Base-by-base conservation (phyloP, 1,140 invertebrate genomes). In the Lepidurus arcticus region DNA sequence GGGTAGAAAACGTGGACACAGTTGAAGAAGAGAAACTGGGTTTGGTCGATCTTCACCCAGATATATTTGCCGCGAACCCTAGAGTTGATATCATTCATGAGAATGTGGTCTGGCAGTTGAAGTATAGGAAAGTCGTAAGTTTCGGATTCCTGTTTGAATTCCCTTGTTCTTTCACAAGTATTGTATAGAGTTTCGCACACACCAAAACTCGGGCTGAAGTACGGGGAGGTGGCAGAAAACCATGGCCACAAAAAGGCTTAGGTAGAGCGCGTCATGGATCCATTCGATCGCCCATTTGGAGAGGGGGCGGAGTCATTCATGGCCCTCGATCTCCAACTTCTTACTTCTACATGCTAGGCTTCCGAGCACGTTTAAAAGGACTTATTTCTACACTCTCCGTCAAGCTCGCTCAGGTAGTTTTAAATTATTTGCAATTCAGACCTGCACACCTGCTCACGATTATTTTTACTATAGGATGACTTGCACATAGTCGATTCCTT, bases 211-310 rank as follows among this genome's bases (percentile, higher is more conserved):
- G 93, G 78, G 91, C 91, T 21, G 97, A 99, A 88, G 90, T 95
- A 77, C 85, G 88, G 75, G 96, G 96, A 77, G 94, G 95, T 78
- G 94, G 93, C 5, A 86, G 89, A 44, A 98, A 98, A 83, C 96
- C 96, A 0, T 97, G 95, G 94, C 94, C 93, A 8, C 98, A 99
- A 84, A 99, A 99, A 87, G 96, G 95, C 79, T 83, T 84, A 24
- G 97, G 98, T 1, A 87, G 89, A 82, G 93, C 97, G 42, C 87
- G 98, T 73, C 95, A 97, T 85, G 95, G 96, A 43, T 96, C 93
- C 73, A 95, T 93, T 80, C 88, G 95, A 80, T 95, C 95, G 5
- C 96, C 96, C 0, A 82, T 98, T 6, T 98, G 89, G 83, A 82
- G 82, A 65, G 88, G 90, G 44, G 96, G 97, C 84, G 96, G 94